These are phyloP conservation scores for Catostylus mosaicus DNA, from an alignment of 30 jellyfish, hydroid and myxozoan species.

Conservation along the genomic window DNA sequence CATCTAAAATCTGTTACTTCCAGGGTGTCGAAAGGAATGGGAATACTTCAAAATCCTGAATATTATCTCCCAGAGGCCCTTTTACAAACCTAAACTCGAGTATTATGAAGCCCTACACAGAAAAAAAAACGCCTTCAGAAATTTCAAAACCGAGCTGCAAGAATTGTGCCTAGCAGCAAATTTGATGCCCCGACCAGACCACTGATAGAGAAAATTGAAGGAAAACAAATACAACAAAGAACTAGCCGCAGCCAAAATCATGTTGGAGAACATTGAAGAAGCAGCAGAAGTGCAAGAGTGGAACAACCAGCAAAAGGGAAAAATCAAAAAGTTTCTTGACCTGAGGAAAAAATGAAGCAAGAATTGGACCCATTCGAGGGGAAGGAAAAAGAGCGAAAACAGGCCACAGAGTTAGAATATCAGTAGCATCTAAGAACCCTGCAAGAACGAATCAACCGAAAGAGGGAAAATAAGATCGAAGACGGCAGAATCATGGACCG, in stretches of 20 bases:
- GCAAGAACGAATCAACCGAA: slow-evolving; percentile 11
- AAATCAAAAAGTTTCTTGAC: slow-evolving; percentile 18
- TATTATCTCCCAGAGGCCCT: no score
- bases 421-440: slow-evolving; percentile 21
- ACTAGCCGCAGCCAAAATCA: slow-evolving; percentile 46
- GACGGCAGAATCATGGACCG: slow-evolving; percentile 27
- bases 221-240: slow-evolving; percentile 10
- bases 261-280: slow-evolving; percentile 39
- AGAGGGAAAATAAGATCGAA: slow-evolving; percentile 28
- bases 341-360: slow-evolving; percentile 25
- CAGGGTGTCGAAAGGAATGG: no score
- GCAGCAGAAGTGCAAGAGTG: slow-evolving; percentile 11
- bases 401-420: slow-evolving; percentile 3
- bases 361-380: slow-evolving; percentile 13
- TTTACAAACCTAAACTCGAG: no score
- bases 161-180: no score
- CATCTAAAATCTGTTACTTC: no score
- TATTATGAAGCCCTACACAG: no score
- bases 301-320: slow-evolving; percentile 20
- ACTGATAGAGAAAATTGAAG: slow-evolving; percentile 6
- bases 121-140: no score
- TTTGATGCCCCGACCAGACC: no score
- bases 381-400: slow-evolving; percentile 18
- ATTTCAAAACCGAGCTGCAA: no score
- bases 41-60: no score